Base-by-base conservation (phyloP, 2,888 invertebrate species). In the Catocala sponsa region DNA sequence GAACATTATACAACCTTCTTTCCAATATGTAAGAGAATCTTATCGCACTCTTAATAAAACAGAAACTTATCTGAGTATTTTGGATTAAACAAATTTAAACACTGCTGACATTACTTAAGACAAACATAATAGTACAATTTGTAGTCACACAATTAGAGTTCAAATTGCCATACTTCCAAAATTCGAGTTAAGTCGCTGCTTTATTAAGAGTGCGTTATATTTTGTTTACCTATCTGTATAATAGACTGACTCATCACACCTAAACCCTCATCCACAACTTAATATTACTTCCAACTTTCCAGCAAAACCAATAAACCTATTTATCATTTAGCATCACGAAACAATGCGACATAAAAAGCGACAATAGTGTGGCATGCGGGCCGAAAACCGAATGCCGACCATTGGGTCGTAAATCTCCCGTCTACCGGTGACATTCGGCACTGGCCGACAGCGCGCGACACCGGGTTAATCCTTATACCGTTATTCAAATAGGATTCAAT, bases 381-480 rank as follows among this genome's bases (percentile, higher is more conserved):
- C 56, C 55, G 47, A 53, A 44, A 53, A 43, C 43, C 42, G 35
- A 50, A 10, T 33, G 61, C n/a, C 47, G 61, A 52, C 56, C 47
- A 47, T 25, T 49, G 41, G 50, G 43, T 25, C 48, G 56, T 64
- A 56, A 64, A 63, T 63, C 55, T 59, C 38, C 10, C 51, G 11
- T 38, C 32, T n/a, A 52, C 50, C 41, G 47, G 15, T 13, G 48
- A 58, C 57, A 58, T 42, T 63, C 58, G 55, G 58, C 58, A 51
- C 32, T 7, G 55, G 56, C 53, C 50, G 80, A 69, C 71, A 65
- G 56, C 55, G 35, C 57, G 64, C 56, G 54, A 65, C 70, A 62
- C 42, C 53, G 64, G 63, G 76, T 76, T 78, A 75, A 76, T 76
- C 76, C 65, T 59, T 68, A 38, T 52, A 72, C 76, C 67, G 79